Base-by-base conservation (phyloP, 1,140 invertebrate species). In the Drosophila rufa region DNA sequence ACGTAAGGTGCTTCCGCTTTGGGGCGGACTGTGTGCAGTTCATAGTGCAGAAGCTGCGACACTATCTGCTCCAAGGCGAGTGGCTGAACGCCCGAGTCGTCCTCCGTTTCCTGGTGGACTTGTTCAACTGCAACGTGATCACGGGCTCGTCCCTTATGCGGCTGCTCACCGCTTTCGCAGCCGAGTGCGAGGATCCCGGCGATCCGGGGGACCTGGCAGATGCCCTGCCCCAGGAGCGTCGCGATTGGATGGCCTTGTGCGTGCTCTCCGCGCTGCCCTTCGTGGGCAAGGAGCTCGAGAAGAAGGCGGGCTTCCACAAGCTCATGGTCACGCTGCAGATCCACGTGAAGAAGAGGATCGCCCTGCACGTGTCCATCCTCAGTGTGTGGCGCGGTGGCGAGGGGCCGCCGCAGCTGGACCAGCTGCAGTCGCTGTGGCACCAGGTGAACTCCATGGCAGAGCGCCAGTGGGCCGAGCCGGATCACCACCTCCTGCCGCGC, bases 71-170 rank as follows among this genome's bases (percentile, higher is more conserved):
- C 93, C 14, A 94, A 46, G 96, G 96, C 58, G 96, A 97, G 92
- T 99, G 98, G 97, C 96, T 97, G 75, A 95, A 96, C 17, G 97
- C 98, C 1, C 94, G 96, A 65, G 97, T 97, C 92, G 94, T 96
- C 8, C 94, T 99, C 0, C 94, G 98, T 70, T 99, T 99, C 93
- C 94, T 99, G 58, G 96, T 98, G 6, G 98, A 99, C 93, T 94
- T 99, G 48, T 98, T 99, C 0, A 99, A 99, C 92, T 99, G 98
- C 90, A 97, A 99, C 93, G 98, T 99, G 5, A 95, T 99, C 57
- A 98, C 97, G 17, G 96, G 97, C 47, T 96, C 96, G 33, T 99
- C 98, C 1, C 93, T 99, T 15, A 93, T 99, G 74, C 97, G 97
- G 76, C 94, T 99, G 48, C 95, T 99, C 81, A 97, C 99, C 91